phyloP scores from a whole-genome alignment of 2,113 vertebrate species.

The Tupaia chinensis region DNA sequence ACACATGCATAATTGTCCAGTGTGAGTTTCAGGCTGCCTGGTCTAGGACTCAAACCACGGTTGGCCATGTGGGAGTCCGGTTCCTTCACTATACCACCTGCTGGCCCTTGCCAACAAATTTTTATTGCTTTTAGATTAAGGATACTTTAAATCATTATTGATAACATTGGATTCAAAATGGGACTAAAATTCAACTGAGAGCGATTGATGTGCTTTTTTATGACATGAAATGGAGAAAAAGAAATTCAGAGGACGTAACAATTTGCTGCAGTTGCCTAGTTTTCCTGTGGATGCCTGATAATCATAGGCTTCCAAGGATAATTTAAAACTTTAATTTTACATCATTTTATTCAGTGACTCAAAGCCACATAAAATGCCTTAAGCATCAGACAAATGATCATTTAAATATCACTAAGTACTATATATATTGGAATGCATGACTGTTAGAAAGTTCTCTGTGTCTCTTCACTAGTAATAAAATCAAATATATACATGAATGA shows the following conservation, averaged over 20 bases:
- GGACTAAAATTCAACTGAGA: background rate
- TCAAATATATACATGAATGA: background rate
- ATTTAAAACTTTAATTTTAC: constrained; percentile 57
- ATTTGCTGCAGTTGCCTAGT: constrained; percentile 9
- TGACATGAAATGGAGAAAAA: constrained; percentile 24
- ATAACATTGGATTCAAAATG: background rate
- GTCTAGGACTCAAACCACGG: too few species aligned
- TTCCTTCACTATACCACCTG: too few species aligned
- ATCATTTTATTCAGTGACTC: constrained; percentile 19
- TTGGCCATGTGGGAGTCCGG: too few species aligned
- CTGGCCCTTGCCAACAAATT: too few species aligned
- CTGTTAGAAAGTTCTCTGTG: constrained; percentile 1
- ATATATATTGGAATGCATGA: background rate
- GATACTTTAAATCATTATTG: background rate
- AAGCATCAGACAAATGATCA: background rate
- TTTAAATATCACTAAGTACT: constrained; percentile 24
- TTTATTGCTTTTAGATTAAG: background rate
- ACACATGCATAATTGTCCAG: too few species aligned
- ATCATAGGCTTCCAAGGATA: constrained; percentile 35
- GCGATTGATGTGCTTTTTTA: background rate
- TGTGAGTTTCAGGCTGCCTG: too few species aligned
- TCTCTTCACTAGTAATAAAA: constrained; percentile 15
- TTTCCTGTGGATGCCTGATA: constrained; percentile 29
- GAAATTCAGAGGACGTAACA: constrained; percentile 38
- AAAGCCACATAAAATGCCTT: constrained; percentile 19